Evolutionary conservation across 2,888 invertebrate species (phyloP), one percentile per base, ranked within the genome.

Genomic region (Venustoraphidia nigricollis): DNA sequence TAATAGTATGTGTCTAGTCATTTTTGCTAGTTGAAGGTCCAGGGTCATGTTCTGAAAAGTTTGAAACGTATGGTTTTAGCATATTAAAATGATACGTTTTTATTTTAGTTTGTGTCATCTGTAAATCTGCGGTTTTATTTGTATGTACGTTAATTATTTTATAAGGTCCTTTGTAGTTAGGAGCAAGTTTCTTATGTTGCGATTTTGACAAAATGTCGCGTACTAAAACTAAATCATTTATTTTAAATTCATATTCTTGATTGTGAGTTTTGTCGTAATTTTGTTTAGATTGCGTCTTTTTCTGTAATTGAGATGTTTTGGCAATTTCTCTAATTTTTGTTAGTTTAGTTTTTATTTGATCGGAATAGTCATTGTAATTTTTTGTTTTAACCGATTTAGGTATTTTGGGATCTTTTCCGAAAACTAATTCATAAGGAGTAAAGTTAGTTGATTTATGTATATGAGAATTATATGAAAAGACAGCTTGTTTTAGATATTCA

Each of bases 361-460:
- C 53, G 8, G 47, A 53, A 42, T 47, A 48, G 9, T 47, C 36
- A 34, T 45, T 45, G 39, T 50, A 47, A 35, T 10, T 10, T 10
- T 11, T 10, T 36, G 39, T n/a, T n/a, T 14, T 49, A 39, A 55
- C 37, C 10, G 58, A 57, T 48, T 49, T 48, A 1, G 61, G 59
- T 4, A 59, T 47, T 9, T 34, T 50, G 1, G n/a, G n/a, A n/a
- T n/a, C n/a, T n/a, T n/a, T n/a, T n/a, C n/a, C n/a, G n/a, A n/a
- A n/a, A n/a, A n/a, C n/a, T n/a, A n/a, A n/a, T n/a, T n/a, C n/a
- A n/a, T n/a, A 58, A 1, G 61, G 60, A 2, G 59, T 55, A 40
- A 52, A 58, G 3, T 56, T 49, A 3, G 59, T 60, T 1, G 57
- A 55, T 8, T 53, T 46, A 44, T 62, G 60, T 5, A 54, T 46